These are phyloP conservation scores for Nyctibius grandis DNA, from an alignment of 2,797 vertebrate genomes.

Conservation along the genomic window DNA sequence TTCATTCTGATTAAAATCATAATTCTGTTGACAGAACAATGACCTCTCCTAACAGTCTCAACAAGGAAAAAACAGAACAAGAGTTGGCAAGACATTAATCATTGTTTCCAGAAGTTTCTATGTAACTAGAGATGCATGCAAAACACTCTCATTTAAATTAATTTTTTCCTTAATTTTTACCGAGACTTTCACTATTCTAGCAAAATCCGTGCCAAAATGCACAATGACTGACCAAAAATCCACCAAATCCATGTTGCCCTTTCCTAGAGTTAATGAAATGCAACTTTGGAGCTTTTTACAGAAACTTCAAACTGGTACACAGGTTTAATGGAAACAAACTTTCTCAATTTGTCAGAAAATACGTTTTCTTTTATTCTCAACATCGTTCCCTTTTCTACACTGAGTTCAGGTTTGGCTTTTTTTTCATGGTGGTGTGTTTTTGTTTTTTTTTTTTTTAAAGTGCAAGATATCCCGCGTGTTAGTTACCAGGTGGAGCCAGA, in stretches of 20 bases:
- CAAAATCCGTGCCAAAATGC: background rate
- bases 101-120: constrained; percentile 1
- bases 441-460: background rate
- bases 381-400: background rate
- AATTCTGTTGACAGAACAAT: constrained; percentile 36
- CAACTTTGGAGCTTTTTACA: background rate
- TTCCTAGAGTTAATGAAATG: background rate
- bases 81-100: background rate
- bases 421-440: background rate
- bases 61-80: background rate
- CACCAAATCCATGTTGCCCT: background rate
- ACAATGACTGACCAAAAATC: background rate
- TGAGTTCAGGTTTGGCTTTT: background rate
- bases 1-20: constrained; percentile 56
- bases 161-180: background rate
- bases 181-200: background rate
- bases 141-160: background rate
- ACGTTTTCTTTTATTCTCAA: background rate
- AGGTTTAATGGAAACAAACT: background rate
- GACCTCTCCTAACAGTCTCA: constrained; percentile 1
- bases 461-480: background rate
- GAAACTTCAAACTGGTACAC: background rate
- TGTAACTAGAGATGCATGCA: background rate
- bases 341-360: background rate
- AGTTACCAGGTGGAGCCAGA: background rate